Percentiles rank a stretch among this genome's conserved stretches.
These are phyloP conservation scores for Hirundichthys speculiger DNA, from an alignment of 2,113 vertebrate species.

Conservation along the genomic window DNA sequence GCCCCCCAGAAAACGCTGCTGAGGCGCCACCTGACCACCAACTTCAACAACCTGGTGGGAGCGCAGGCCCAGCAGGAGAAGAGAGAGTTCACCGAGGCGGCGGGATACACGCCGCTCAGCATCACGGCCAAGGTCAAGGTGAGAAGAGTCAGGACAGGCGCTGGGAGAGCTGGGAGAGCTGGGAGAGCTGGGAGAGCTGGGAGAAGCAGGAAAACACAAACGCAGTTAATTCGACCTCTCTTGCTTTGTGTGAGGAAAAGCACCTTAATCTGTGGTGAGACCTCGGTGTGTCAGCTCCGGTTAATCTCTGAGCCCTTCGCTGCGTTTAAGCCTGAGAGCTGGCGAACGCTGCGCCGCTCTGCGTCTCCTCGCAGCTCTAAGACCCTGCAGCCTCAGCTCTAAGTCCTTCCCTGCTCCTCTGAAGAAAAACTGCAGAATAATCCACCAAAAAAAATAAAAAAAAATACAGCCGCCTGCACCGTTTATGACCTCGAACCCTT, in stretches of 20 bases:
- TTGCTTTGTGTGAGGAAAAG: conserved; percentile 21
- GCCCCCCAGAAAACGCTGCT: conserved; percentile 95
- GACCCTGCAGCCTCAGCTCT: conserved; percentile 1
- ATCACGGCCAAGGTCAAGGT: conserved; percentile 97
- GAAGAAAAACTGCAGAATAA: conserved; percentile 13
- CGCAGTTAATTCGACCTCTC: neutral
- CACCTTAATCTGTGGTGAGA: conserved; percentile 46
- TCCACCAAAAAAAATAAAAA: no score
- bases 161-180: neutral
- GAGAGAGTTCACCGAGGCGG: conserved; percentile 86
- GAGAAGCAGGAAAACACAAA: neutral
- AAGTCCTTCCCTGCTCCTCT: conserved; percentile 19
- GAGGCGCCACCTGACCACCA: conserved; percentile 92
- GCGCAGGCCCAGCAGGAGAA: conserved; percentile 91
- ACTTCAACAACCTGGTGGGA: conserved; percentile 90
- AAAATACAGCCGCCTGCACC: conserved; percentile 11
- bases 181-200: neutral
- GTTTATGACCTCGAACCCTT: conserved; percentile 10
- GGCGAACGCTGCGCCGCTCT: neutral
- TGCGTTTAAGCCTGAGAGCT: conserved; percentile 29
- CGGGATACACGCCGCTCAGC: conserved; percentile 85
- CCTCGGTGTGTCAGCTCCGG: conserved; percentile 38
- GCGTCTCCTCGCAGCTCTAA: conserved; percentile 38
- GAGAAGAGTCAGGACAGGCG: conserved; percentile 20
- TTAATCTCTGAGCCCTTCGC: conserved; percentile 20